These are phyloP conservation scores for Malurus leucopterus DNA, from an alignment of 2,797 vertebrate species.

Conservation along the genomic window DNA sequence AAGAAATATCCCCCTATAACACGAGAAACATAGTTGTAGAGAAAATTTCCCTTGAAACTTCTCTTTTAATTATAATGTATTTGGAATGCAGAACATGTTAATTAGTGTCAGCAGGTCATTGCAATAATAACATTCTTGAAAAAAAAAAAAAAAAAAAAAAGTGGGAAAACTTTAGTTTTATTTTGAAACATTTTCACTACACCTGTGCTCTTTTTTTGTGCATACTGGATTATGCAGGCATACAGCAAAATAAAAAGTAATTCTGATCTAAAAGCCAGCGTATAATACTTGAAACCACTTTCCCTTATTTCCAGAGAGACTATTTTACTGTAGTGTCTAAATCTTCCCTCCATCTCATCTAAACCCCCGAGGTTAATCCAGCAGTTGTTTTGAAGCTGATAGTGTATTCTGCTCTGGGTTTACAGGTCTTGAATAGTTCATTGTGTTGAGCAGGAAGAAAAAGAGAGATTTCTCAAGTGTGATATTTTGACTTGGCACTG, in stretches of 20 bases:
- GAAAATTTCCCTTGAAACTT: constrained; percentile 15
- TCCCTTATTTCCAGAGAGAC: neutral
- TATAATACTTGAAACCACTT: neutral
- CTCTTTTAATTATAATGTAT: constrained; percentile 22
- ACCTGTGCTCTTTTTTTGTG: neutral
- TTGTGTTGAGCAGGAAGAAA: neutral
- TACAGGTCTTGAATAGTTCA: neutral
- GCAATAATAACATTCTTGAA: neutral
- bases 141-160: neutral
- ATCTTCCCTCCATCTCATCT: neutral
- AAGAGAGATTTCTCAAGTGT: neutral
- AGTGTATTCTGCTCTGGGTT: neutral
- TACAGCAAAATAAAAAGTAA: neutral
- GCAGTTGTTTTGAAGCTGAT: neutral
- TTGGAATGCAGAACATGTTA: constrained; percentile 11
- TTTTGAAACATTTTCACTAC: neutral
- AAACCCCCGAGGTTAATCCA: neutral
- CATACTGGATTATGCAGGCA: neutral
- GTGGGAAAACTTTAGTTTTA: neutral
- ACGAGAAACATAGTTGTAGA: neutral
- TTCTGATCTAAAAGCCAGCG: neutral
- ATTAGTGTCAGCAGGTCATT: neutral
- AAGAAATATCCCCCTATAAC: neutral
- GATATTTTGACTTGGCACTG: neutral
- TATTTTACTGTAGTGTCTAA: neutral